Conservation (phyloP, 2,888 invertebrate species). For the Ditula angustiorana region DNA sequence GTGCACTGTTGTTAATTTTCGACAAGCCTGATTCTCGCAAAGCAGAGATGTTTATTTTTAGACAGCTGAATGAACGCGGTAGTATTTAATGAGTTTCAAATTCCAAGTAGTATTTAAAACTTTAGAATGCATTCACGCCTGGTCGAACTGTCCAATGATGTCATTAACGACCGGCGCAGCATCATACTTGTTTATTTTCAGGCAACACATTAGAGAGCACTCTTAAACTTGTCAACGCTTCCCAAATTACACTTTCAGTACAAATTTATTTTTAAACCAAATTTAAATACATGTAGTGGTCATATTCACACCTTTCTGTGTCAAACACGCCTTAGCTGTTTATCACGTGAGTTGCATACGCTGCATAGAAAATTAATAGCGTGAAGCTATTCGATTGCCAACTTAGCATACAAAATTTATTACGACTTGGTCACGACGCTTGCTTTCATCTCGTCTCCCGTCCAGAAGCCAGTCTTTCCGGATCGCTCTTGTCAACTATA, state of each 20-base stretch:
- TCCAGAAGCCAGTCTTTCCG: neutral
- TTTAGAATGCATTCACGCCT: conserved; percentile 1
- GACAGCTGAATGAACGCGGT: conserved; percentile 13
- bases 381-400: neutral
- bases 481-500: neutral
- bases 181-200: conserved; percentile 32
- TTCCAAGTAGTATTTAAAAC: too few relatives aligned
- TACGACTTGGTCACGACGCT: conserved; percentile 1
- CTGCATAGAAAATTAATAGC: neutral
- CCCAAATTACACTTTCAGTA: conserved; percentile 5
- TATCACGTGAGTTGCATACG: neutral
- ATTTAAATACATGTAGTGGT: neutral
- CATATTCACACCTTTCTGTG: neutral
- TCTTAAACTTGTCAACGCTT: conserved; percentile 1
- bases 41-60: conserved; percentile 15
- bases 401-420: neutral
- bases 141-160: conserved; percentile 27
- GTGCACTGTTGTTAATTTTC: too few relatives aligned
- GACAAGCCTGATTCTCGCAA: too few relatives aligned
- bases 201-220: conserved; percentile 3
- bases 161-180: conserved; percentile 13
- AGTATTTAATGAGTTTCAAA: too few relatives aligned
- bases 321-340: neutral
- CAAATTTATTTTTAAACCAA: conserved; percentile 20
- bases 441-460: neutral